A percentile compares a stretch with the other conserved stretches of the same genome.
These are phyloP conservation scores for Neoascia interrupta DNA, from an alignment of 2,888 invertebrate genomes.

Conservation along the genomic window DNA sequence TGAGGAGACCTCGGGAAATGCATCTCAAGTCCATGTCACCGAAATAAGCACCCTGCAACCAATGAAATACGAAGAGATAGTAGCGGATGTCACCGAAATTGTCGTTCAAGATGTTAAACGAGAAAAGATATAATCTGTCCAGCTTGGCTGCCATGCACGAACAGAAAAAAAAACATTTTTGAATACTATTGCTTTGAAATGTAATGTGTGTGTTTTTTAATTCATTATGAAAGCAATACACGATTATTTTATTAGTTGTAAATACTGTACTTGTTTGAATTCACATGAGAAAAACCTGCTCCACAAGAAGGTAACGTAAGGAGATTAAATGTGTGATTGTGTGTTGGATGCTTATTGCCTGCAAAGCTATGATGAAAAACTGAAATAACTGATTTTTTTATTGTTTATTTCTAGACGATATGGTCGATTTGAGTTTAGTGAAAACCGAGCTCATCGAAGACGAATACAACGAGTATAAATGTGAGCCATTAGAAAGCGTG, in stretches of 20 bases:
- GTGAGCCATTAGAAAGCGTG: slow-evolving; percentile 52
- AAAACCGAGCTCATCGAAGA: slow-evolving; percentile 58
- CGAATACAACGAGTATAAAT: slow-evolving; percentile 57
- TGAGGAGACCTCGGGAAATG: slow-evolving; percentile 34
- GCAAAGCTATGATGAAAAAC: not conserved
- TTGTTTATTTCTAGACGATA: slow-evolving; percentile 52
- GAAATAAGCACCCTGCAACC: slow-evolving; percentile 63
- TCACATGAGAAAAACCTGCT: too few relatives aligned
- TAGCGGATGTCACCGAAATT: slow-evolving; percentile 78
- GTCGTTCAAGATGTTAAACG: slow-evolving; percentile 62
- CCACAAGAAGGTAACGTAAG: not conserved
- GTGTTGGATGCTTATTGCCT: slow-evolving; percentile 9
- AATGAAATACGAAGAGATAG: slow-evolving; percentile 78
- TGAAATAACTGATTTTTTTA: not conserved
- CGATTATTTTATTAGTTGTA: slow-evolving; percentile 46
- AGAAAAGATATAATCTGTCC: slow-evolving; percentile 40
- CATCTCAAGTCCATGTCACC: slow-evolving; percentile 36
- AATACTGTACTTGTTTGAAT: slow-evolving; percentile 2
- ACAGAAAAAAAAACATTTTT: too few relatives aligned
- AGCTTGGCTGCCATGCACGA: too few relatives aligned
- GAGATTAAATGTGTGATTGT: slow-evolving; percentile 12
- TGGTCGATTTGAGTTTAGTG: slow-evolving; percentile 58
- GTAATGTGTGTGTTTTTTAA: slow-evolving; percentile 33
- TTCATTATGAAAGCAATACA: slow-evolving; percentile 30
- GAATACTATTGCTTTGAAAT: slow-evolving; percentile 4